phyloP scores from a whole-genome alignment of 2,888 invertebrate genomes.

The Pedicia rivosa region DNA sequence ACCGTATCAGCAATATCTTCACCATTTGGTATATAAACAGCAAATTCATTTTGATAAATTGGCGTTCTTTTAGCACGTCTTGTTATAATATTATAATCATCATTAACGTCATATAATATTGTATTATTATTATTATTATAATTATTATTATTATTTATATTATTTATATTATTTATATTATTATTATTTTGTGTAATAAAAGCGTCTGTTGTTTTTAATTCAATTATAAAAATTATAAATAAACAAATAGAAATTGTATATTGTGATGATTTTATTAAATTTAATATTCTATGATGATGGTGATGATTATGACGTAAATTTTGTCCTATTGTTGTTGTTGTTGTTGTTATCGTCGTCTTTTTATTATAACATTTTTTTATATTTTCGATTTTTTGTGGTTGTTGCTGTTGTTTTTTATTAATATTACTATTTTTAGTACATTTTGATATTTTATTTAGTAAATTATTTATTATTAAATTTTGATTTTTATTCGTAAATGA shows the following conservation, averaged over 20 bases:
- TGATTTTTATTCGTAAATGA: too few species aligned
- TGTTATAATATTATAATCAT: conserved; percentile 12
- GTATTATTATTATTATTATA: conserved; percentile 9
- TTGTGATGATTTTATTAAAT: not conserved
- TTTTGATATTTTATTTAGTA: too few species aligned
- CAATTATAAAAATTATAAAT: not conserved
- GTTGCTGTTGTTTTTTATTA: too few species aligned
- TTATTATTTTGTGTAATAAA: conserved; percentile 5
- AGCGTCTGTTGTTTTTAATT: not conserved
- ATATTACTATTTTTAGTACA: too few species aligned
- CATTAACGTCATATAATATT: conserved; percentile 13
- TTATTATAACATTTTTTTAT: too few species aligned
- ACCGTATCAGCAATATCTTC: conserved; percentile 54
- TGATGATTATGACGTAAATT: not conserved
- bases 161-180: not conserved
- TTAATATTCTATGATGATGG: not conserved
- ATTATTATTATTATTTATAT: conserved; percentile 6
- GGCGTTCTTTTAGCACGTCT: conserved; percentile 11
- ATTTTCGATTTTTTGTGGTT: too few species aligned
- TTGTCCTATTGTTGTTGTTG: not conserved
- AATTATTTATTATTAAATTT: too few species aligned
- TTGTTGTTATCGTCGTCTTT: too few species aligned
- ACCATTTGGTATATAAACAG: conserved; percentile 67
- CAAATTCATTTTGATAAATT: conserved; percentile 69
- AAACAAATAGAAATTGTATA: not conserved